Conservation (phyloP, 2,888 invertebrate genomes). For the Melipona beecheii region DNA sequence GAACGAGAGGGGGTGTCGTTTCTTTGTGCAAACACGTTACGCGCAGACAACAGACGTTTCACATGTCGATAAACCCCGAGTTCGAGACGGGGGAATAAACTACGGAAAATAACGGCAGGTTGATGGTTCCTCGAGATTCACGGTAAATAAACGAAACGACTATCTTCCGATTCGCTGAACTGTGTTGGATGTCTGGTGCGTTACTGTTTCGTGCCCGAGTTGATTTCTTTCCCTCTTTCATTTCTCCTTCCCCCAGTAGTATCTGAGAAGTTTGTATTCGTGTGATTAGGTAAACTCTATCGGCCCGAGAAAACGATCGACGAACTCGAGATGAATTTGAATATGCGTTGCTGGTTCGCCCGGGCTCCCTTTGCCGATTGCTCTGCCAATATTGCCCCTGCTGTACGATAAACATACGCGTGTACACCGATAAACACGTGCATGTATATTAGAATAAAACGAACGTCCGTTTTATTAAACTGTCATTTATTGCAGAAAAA, state of each 20-base stretch:
- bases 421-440: slow-evolving; percentile 19
- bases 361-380: slow-evolving; percentile 38
- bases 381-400: slow-evolving; percentile 37
- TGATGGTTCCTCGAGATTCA: background rate
- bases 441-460: too few relatives aligned
- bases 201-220: background rate
- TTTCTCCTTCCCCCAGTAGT: background rate
- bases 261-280: slow-evolving; percentile 19
- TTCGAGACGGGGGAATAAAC: slow-evolving; percentile 16
- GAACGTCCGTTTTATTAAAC: too few relatives aligned
- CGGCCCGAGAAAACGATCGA: slow-evolving; percentile 20
- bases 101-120: slow-evolving; percentile 51
- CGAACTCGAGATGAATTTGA: slow-evolving; percentile 23
- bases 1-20: too few relatives aligned
- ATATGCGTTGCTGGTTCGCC: slow-evolving; percentile 31
- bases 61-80: slow-evolving; percentile 42
- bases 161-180: background rate
- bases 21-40: background rate
- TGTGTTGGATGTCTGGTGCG: background rate
- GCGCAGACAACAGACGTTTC: background rate
- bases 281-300: slow-evolving; percentile 22
- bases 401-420: slow-evolving; percentile 24
- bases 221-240: too few relatives aligned
- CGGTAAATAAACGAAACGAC: slow-evolving; percentile 21
- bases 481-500: too few relatives aligned